Evolutionary conservation across 2,113 vertebrate species (phyloP).

Genomic region (Coturnix japonica): DNA sequence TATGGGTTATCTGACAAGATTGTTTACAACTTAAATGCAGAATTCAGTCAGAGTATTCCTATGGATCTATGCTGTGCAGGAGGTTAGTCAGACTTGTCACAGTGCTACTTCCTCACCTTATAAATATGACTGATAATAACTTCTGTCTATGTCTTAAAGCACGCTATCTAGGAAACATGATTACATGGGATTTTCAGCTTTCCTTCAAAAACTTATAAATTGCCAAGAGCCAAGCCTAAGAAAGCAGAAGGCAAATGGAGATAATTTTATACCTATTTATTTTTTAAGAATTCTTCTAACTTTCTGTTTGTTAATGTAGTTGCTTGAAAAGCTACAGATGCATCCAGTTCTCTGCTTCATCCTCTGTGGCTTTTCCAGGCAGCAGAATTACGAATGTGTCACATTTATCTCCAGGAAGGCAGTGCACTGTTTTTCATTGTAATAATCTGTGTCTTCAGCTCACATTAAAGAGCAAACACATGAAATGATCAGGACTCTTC

Average conservation of each 20-base stretch:
- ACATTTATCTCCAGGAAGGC: not conserved
- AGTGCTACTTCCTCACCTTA: not conserved
- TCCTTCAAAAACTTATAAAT: not conserved
- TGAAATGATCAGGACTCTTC: not conserved
- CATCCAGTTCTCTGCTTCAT: not conserved
- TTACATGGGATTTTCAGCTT: not conserved
- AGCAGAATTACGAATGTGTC: not conserved
- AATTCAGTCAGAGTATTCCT: not conserved
- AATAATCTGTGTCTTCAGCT: not conserved
- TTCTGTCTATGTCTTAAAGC: not conserved
- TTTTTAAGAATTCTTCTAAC: not conserved
- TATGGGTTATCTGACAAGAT: not conserved
- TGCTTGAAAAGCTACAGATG: not conserved
- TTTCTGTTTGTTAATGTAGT: not conserved
- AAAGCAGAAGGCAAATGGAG: not conserved
- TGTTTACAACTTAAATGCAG: not conserved
- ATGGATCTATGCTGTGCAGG: not conserved
- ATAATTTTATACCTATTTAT: not conserved
- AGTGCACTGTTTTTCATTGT: not conserved
- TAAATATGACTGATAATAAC: not conserved
- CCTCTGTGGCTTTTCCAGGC: not conserved
- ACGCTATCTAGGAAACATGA: accelerated
- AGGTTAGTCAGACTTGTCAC: not conserved
- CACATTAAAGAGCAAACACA: not conserved
- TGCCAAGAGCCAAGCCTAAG: not conserved